Evolutionary conservation across 2,113 vertebrate species (phyloP).

Genomic region (Anas platyrhynchos): DNA sequence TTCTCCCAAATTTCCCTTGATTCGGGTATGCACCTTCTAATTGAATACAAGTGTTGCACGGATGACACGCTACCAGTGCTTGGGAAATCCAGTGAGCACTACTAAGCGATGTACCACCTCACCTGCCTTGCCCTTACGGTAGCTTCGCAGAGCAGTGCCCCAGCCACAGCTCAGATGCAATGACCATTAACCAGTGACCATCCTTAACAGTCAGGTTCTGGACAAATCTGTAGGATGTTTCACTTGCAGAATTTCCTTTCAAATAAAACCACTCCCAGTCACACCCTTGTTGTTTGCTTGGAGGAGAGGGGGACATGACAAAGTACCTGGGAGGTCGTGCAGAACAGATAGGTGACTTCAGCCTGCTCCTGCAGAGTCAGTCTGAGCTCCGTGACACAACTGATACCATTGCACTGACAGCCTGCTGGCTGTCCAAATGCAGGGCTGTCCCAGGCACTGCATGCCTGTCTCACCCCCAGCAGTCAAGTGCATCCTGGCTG

Average conservation of each 20-base stretch:
- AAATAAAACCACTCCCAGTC: neutral
- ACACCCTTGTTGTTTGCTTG: neutral
- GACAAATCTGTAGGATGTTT: neutral
- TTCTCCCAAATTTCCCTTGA: neutral
- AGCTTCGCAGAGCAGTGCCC: neutral
- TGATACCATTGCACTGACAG: neutral
- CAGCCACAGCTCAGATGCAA: neutral
- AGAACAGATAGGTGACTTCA: neutral
- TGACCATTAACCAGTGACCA: neutral
- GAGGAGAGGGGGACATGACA: neutral
- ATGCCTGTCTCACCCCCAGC: neutral
- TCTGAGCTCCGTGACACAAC: fast-evolving
- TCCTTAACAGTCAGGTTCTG: neutral
- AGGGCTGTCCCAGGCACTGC: neutral
- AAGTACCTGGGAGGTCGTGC: neutral
- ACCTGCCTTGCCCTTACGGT: fast-evolving
- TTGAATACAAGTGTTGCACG: neutral
- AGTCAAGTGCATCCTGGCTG: neutral
- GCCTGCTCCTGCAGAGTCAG: neutral
- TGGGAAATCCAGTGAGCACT: neutral
- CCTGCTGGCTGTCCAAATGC: neutral
- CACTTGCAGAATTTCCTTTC: neutral
- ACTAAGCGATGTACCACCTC: neutral
- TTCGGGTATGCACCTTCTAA: neutral
- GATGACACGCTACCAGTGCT: fast-evolving